These are phyloP conservation scores for Parazoanthus atlanticus DNA, from an alignment of 92 coral and sea anemone species.

Conservation along the genomic window DNA sequence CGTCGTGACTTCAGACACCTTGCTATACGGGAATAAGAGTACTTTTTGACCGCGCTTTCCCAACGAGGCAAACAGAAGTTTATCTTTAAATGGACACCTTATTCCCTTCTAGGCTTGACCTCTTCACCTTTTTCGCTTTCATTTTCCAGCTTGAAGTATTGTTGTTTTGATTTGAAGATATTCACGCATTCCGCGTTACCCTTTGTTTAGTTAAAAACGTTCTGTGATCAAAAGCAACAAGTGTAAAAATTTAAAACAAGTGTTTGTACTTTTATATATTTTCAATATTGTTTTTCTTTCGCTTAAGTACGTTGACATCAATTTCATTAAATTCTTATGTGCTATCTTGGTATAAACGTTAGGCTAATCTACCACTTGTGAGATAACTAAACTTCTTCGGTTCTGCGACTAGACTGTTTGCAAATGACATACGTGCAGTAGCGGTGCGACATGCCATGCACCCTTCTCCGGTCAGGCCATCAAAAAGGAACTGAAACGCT, in stretches of 20 bases:
- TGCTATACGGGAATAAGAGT: constrained; percentile 23
- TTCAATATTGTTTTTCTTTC: constrained; percentile 11
- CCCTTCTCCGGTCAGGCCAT: background rate
- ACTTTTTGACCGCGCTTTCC: constrained; percentile 1
- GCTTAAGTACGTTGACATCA: constrained; percentile 2
- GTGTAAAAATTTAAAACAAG: background rate
- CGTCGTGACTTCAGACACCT: constrained; percentile 27
- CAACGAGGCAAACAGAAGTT: constrained; percentile 39
- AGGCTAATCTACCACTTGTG: too few species aligned
- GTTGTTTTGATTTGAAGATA: constrained; percentile 3
- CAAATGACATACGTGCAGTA: background rate
- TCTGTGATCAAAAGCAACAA: background rate
- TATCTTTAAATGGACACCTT: constrained; percentile 31
- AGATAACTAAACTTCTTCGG: constrained; percentile 6
- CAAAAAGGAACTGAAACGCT: background rate
- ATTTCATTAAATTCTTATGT: background rate
- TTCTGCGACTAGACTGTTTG: background rate
- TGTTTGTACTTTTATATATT: background rate
- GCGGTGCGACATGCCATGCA: background rate
- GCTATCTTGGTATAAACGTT: background rate
- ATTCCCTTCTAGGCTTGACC: constrained; percentile 33
- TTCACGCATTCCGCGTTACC: constrained; percentile 37
- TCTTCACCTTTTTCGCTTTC: constrained; percentile 35
- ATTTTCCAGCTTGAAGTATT: constrained; percentile 17
- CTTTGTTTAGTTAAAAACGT: background rate